These are phyloP conservation scores for Rhinolophus sinicus DNA, from an alignment of 2,113 vertebrate genomes.

Conservation along the genomic window DNA sequence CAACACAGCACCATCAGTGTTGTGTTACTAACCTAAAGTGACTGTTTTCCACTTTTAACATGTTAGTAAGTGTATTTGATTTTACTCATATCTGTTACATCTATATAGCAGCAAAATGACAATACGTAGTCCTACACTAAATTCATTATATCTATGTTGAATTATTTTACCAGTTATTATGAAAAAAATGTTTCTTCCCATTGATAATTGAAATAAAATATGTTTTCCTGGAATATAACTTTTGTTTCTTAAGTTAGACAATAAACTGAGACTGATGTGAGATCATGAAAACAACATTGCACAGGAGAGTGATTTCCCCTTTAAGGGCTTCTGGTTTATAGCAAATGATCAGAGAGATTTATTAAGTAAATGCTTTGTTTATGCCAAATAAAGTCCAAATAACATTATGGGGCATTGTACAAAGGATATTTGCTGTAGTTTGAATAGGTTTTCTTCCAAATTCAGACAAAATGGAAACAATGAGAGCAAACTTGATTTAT, in stretches of 20 bases:
- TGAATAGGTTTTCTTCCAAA: conserved; percentile 10
- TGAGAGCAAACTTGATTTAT: conserved; percentile 3
- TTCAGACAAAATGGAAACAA: conserved; percentile 15
- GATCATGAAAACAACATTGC: neutral
- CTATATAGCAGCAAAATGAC: neutral
- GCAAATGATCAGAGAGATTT: conserved; percentile 11
- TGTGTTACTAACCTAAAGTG: neutral
- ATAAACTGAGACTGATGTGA: neutral
- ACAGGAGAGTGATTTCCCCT: neutral
- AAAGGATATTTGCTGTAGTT: neutral
- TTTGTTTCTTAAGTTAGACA: conserved; percentile 7
- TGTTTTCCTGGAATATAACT: neutral
- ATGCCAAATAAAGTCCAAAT: conserved; percentile 48
- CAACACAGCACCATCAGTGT: neutral
- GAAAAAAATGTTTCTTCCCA: neutral
- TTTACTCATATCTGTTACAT: neutral
- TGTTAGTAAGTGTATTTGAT: neutral
- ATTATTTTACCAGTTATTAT: conserved; percentile 50
- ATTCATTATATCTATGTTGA: conserved; percentile 8
- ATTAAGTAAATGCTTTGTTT: conserved; percentile 45
- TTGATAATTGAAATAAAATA: neutral
- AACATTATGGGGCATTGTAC: neutral
- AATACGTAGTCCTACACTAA: neutral
- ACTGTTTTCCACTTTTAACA: conserved; percentile 49
- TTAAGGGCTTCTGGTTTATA: conserved; percentile 27